A percentile compares a stretch with the other conserved stretches of the same genome.
Evolutionary conservation across 2,797 vertebrate genomes (phyloP).

Genomic region (Macroramphosus scolopax): DNA sequence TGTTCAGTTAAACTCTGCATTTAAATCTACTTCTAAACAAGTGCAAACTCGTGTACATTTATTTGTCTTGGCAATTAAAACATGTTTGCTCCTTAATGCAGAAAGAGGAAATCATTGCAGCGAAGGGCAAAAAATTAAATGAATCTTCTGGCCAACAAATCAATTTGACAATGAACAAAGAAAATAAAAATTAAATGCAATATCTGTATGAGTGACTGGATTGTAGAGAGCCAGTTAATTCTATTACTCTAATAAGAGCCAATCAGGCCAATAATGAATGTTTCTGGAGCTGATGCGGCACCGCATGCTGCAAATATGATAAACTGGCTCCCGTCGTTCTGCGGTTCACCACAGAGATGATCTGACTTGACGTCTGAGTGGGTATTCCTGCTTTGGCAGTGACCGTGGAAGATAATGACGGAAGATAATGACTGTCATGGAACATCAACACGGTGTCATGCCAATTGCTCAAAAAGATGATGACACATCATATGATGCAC

Average conservation of each 20-base stretch:
- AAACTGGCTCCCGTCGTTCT: slow-evolving; percentile 60
- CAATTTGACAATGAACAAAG: slow-evolving; percentile 45
- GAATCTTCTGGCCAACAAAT: slow-evolving; percentile 29
- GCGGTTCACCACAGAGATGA: slow-evolving; percentile 60
- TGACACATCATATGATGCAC: slow-evolving; percentile 71
- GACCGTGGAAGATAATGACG: slow-evolving; percentile 69
- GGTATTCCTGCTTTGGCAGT: slow-evolving; percentile 72
- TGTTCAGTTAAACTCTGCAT: slow-evolving; percentile 34
- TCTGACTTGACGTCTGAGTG: slow-evolving; percentile 70
- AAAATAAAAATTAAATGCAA: slow-evolving; percentile 40
- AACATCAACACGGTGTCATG: slow-evolving; percentile 76
- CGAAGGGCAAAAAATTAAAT: slow-evolving; percentile 28
- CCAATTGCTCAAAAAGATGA: slow-evolving; percentile 57
- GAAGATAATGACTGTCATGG: slow-evolving; percentile 77
- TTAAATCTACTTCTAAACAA: slow-evolving; percentile 24
- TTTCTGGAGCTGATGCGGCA: slow-evolving; percentile 43
- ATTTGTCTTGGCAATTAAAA: slow-evolving; percentile 51
- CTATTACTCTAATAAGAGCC: slow-evolving; percentile 47
- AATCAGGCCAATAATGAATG: slow-evolving; percentile 50
- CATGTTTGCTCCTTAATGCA: slow-evolving; percentile 23
- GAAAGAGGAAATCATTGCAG: slow-evolving; percentile 35
- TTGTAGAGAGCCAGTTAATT: slow-evolving; percentile 28
- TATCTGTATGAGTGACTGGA: slow-evolving; percentile 44
- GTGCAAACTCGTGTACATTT: slow-evolving; percentile 31
- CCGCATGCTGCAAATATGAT: slow-evolving; percentile 59